Evolutionary conservation across 1,140 invertebrate species (phyloP), one percentile per base, ranked within the genome.

Genomic region (Bactericera cockerelli): DNA sequence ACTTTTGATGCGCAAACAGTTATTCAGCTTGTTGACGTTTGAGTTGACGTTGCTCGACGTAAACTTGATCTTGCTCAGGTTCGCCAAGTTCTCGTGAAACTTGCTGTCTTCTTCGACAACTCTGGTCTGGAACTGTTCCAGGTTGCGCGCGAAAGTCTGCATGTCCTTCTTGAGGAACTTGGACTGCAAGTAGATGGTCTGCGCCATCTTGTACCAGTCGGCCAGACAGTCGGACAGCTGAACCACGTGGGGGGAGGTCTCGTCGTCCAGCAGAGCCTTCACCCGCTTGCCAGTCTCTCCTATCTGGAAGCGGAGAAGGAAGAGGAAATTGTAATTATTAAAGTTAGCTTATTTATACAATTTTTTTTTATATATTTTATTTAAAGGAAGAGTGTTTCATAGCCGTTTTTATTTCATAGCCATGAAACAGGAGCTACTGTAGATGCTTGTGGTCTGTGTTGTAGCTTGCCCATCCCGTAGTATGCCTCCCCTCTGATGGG

Each of bases 171-270:
- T 80, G 11, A 87, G 74, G 65, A 88, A 87, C 69, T 82, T 79
- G 16, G 79, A 79, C 70, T 87, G 65, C 38, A 87, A 70, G 68
- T 80, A 85, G 19, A 85, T 80, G 1, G 85, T 87, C 67, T 87
- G 84, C 6, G 84, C 84, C 73, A 85, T 84, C 74, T 88, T 88
- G 67, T 86, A 88, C 85, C 86, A 88, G 71, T 89, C 86, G 4
- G 84, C 83, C 33, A 87, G 71, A 65, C 78, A 79, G 65, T 87
- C 84, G 1, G 82, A 82, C 14, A 83, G 71, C 56, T 81, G 80
- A 21, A 76, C 76, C 22, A 84, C 81, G 1, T 79, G 74, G 10
- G 82, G 79, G 62, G 76, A 73, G 59, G 82, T 83, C 65, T 85
- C 80, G 16, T 71, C 72, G 61, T 82, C 75, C 49, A 86, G 70